A percentile compares a stretch with the other conserved stretches of the same genome.
phyloP scores from a whole-genome alignment of 2,113 vertebrate species.

The Peucedramus taeniatus region DNA sequence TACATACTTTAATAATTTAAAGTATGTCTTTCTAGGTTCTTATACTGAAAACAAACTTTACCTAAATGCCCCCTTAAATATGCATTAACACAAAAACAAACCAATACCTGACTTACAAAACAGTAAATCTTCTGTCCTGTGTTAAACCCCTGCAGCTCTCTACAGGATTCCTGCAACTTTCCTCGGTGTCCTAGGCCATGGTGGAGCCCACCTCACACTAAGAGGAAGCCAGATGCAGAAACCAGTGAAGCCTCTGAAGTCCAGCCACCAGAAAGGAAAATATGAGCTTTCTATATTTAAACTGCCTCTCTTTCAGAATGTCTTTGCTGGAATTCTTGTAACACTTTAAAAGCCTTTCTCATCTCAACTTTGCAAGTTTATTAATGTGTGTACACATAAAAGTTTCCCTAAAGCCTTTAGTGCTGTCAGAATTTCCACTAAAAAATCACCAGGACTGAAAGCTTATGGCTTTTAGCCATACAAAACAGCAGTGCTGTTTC shows the following conservation, averaged over 20 bases:
- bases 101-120: background rate
- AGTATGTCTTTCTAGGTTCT: background rate
- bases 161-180: background rate
- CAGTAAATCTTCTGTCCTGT: background rate
- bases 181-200: background rate
- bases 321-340: background rate
- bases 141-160: background rate
- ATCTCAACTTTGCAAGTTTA: background rate
- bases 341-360: background rate
- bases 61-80: background rate
- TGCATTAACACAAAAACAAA: background rate
- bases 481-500: conserved; percentile 39
- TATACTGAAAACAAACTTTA: background rate
- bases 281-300: background rate
- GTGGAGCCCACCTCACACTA: background rate
- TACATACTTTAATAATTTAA: background rate
- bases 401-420: conserved; percentile 44
- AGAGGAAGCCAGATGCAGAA: background rate
- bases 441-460: conserved; percentile 59
- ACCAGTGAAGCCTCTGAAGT: background rate
- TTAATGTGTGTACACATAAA: background rate
- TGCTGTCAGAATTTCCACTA: conserved; percentile 52
- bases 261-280: background rate
- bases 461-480: conserved; percentile 26
- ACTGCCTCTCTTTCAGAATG: background rate